Conservation (phyloP, 1,140 invertebrate genomes). For the Apis mellifera region Amel_HAv3.1 CM009941.2:14479001-14479500, state of each 20-base stretch:
- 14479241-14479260: not conserved
- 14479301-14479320: not conserved
- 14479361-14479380: not conserved
- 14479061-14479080: constrained; percentile 67
- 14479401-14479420: no score
- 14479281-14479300: no score
- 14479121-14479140: constrained; percentile 74
- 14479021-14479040: constrained; percentile 70
- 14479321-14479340: constrained; percentile 26
- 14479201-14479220: constrained; percentile 65
- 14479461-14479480: no score
- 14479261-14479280: no score
- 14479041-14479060: constrained; percentile 65
- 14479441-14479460: not conserved
- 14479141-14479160: constrained; percentile 76
- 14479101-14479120: constrained; percentile 74
- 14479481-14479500: not conserved
- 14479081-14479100: constrained; percentile 72
- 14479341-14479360: not conserved
- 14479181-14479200: constrained; percentile 56
- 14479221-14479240: constrained; percentile 12
- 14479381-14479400: not conserved
- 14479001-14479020: constrained; percentile 67
- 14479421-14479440: not conserved
- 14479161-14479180: constrained; percentile 60